A percentile compares a stretch with the other conserved stretches of the same genome.
Conservation (phyloP, 2,113 vertebrate genomes). For the Erythrocebus patas region DNA sequence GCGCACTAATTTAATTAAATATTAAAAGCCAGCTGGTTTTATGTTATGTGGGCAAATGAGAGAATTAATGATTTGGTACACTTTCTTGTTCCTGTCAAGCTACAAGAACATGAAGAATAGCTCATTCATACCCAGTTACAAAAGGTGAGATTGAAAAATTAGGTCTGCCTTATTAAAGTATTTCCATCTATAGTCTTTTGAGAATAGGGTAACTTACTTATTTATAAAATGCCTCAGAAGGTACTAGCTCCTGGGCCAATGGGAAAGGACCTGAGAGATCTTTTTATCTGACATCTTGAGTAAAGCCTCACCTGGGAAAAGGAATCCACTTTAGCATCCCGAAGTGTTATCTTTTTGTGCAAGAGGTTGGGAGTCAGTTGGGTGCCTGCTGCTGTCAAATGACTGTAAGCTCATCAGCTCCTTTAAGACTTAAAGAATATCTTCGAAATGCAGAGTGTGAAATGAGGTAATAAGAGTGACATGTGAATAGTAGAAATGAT, state of each 20-base stretch:
- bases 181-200: constrained; percentile 44
- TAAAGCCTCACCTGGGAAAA: background rate
- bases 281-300: background rate
- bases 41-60: constrained; percentile 74
- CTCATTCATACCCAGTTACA: constrained; percentile 55
- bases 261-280: background rate
- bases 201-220: constrained; percentile 46
- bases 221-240: constrained; percentile 46
- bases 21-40: constrained; percentile 75
- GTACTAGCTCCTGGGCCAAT: background rate
- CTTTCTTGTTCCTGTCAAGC: constrained; percentile 68
- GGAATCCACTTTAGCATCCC: background rate
- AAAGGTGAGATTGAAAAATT: constrained; percentile 74
- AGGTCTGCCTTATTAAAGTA: constrained; percentile 60
- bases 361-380: background rate
- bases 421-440: background rate
- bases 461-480: background rate
- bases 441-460: background rate
- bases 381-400: background rate
- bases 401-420: background rate
- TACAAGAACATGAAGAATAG: constrained; percentile 69
- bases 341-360: background rate
- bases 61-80: constrained; percentile 68
- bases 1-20: constrained; percentile 73
- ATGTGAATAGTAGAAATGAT: background rate